phyloP scores from a whole-genome alignment of 1,140 invertebrate species.

The Saxidomus purpurata region DNA sequence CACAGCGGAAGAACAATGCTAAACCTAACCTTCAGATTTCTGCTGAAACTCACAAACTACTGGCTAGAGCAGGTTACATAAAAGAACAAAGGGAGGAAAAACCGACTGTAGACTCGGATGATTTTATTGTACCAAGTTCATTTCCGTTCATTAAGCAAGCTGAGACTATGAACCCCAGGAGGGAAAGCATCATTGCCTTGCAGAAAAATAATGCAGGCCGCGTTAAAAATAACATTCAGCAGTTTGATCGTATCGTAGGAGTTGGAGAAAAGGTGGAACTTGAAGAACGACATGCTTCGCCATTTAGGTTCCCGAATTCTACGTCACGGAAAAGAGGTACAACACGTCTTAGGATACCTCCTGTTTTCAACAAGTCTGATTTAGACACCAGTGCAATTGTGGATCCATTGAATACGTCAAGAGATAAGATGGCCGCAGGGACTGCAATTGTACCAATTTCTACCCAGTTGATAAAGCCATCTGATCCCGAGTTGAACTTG shows the following conservation, averaged over 20 bases:
- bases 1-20: conserved; percentile 72
- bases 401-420: conserved; percentile 64
- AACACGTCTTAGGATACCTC: conserved; percentile 81
- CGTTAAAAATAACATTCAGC: conserved; percentile 74
- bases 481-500: conserved; percentile 61
- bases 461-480: conserved; percentile 73
- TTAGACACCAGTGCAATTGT: conserved; percentile 41
- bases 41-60: conserved; percentile 80
- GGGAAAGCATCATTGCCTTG: conserved; percentile 80
- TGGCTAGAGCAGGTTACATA: conserved; percentile 81
- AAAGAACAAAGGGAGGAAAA: conserved; percentile 52
- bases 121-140: conserved; percentile 63
- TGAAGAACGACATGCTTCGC: conserved; percentile 70
- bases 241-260: conserved; percentile 70
- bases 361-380: conserved; percentile 78
- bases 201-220: conserved; percentile 75
- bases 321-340: conserved; percentile 72
- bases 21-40: conserved; percentile 82
- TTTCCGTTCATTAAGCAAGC: conserved; percentile 75
- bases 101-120: conserved; percentile 54
- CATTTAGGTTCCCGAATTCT: conserved; percentile 76
- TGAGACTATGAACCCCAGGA: conserved; percentile 74
- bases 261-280: conserved; percentile 39
- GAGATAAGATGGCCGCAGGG: conserved; percentile 64
- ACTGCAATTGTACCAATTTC: conserved; percentile 74